Conservation (phyloP, 2,113 vertebrate species). For the Neolamprologus tretocephalus region DNA sequence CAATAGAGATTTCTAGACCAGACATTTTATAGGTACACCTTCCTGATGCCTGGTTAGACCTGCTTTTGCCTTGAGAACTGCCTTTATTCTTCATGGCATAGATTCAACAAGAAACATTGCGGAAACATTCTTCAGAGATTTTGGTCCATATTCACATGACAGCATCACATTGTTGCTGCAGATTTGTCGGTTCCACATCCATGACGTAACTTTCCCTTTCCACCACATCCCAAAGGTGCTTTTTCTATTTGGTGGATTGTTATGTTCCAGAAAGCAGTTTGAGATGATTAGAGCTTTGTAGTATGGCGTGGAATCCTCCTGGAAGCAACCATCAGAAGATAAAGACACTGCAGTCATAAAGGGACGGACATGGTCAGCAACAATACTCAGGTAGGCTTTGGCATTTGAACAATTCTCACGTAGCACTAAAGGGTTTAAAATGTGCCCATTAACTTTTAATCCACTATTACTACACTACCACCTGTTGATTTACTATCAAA, state of each 20-base stretch:
- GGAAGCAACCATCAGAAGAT: not conserved
- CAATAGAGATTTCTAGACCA: not conserved
- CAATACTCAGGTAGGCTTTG: not conserved
- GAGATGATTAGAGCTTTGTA: not conserved
- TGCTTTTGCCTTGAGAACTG: not conserved
- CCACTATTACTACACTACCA: not conserved
- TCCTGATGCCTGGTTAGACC: not conserved
- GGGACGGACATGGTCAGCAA: not conserved
- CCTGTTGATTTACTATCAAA: not conserved
- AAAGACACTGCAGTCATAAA: not conserved
- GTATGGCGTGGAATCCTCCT: not conserved
- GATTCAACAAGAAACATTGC: not conserved
- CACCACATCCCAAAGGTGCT: not conserved
- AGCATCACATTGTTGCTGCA: rapidly evolving
- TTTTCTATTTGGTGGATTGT: not conserved
- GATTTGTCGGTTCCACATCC: not conserved
- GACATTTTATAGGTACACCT: not conserved
- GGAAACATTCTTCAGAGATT: not conserved
- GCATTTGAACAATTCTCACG: not conserved
- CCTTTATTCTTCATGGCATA: not conserved
- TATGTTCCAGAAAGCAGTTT: not conserved
- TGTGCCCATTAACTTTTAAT: not conserved
- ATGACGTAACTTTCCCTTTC: not conserved
- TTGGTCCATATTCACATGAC: not conserved
- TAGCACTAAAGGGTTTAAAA: not conserved